Base-by-base conservation (phyloP, 2,888 invertebrate genomes). In the Busseola fusca region DNA sequence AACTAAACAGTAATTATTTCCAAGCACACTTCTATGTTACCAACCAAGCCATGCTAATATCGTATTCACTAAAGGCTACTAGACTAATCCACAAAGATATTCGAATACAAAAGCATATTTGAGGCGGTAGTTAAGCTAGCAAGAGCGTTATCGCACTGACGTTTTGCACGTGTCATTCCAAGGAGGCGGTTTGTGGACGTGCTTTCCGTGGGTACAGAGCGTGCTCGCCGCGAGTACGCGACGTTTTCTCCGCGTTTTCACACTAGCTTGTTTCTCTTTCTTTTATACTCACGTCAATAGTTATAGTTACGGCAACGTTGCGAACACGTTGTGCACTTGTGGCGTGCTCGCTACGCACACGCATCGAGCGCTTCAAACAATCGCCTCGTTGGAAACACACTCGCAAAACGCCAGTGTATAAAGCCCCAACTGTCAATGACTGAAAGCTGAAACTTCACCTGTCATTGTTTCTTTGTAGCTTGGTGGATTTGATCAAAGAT, bases 401-500 rank as follows among this genome's bases (percentile, higher is more conserved):
- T 56, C 12, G 0, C 30, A 30, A 56, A 21, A 21, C 30, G 12
- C 30, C 56, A 21, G 21, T 56, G 21, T 30, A 56, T 30, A 12
- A 30, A 18, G 21, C 21, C 30, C 30, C 27, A 16, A 14, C 76
- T 80, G 78, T 69, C 77, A 76, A 78, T 80, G 42, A 48, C 56
- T 60, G 45, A 67, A 67, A 54, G 45, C 68, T 76, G 68, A 81
- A 84, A 78, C 74, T 79, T 85, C 42, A 72, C 40, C 63, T 77
- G 69, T 70, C 74, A 67, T 27, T 75, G 59, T 62, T n/a, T 52
- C 56, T 50, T 16, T 30, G 64, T 71, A 78, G 78, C 83, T 83
- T 80, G 79, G 73, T 75, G 80, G 72, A 68, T 76, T 67, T 64
- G 78, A 84, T 85, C 83, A 84, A 78, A 69, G 70, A 65, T 79